A percentile compares a stretch with the other conserved stretches of the same genome.
These are phyloP conservation scores for Ruditapes philippinarum DNA, from an alignment of 1,140 invertebrate genomes.

Conservation along the genomic window DNA sequence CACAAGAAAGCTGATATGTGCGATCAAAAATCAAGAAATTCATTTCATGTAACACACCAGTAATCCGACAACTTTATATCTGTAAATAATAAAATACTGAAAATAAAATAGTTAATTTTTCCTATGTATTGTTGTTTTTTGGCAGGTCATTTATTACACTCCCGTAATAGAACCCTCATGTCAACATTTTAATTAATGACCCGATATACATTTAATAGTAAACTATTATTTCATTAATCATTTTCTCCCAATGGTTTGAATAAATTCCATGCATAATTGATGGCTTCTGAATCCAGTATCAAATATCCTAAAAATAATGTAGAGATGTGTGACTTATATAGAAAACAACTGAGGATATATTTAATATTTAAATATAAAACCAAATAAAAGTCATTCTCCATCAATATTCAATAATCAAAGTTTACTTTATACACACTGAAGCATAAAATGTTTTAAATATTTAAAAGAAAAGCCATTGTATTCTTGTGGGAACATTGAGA, in stretches of 20 bases:
- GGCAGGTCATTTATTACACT: not conserved
- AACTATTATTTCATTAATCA: constrained; percentile 33
- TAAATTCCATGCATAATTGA: constrained; percentile 26
- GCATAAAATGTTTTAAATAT: too few species aligned
- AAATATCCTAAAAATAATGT: not conserved
- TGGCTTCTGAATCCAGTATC: constrained; percentile 9
- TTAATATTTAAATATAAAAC: too few species aligned
- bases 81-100: not conserved
- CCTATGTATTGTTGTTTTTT: not conserved
- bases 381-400: too few species aligned
- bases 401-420: too few species aligned
- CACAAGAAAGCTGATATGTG: not conserved
- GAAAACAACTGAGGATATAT: not conserved
- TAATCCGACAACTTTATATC: not conserved
- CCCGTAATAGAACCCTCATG: not conserved
- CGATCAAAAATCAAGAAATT: not conserved
- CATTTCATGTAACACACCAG: not conserved
- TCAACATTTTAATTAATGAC: constrained; percentile 10
- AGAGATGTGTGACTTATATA: not conserved
- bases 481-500: too few species aligned
- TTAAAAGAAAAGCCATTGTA: too few species aligned
- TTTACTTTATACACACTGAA: too few species aligned
- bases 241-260: not conserved
- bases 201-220: constrained; percentile 19
- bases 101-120: not conserved